Conservation (phyloP, 2,888 invertebrate species). For the Drosophila kokeensis region DNA sequence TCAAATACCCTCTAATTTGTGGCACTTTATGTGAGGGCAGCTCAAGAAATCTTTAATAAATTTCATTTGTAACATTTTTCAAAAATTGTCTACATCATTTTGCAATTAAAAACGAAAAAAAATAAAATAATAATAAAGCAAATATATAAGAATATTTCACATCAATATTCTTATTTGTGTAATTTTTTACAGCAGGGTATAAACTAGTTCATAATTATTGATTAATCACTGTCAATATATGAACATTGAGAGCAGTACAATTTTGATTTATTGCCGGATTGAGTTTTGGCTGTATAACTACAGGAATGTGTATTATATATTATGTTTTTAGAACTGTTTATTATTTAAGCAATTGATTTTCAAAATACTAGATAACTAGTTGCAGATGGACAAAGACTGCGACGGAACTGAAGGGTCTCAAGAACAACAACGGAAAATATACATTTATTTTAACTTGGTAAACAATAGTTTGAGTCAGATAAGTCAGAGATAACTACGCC, state of each 20-base stretch:
- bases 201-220: neutral
- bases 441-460: neutral
- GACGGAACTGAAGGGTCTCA: neutral
- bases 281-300: constrained; percentile 1
- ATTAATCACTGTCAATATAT: neutral
- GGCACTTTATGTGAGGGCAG: neutral
- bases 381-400: constrained; percentile 8
- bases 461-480: neutral
- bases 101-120: neutral
- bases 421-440: neutral
- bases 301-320: constrained; percentile 2
- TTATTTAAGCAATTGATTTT: constrained; percentile 65
- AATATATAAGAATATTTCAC: neutral
- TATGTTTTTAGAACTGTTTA: constrained; percentile 49
- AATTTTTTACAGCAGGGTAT: constrained; percentile 4
- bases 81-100: neutral
- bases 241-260: constrained; percentile 16
- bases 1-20: neutral
- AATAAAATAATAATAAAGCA: too few species aligned
- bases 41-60: neutral
- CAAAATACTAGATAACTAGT: constrained; percentile 36
- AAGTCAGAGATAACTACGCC: too few species aligned
- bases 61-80: neutral
- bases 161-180: neutral
- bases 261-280: constrained; percentile 41